phyloP scores from a whole-genome alignment of 2,888 invertebrate species.

The Lymantria monacha region DNA sequence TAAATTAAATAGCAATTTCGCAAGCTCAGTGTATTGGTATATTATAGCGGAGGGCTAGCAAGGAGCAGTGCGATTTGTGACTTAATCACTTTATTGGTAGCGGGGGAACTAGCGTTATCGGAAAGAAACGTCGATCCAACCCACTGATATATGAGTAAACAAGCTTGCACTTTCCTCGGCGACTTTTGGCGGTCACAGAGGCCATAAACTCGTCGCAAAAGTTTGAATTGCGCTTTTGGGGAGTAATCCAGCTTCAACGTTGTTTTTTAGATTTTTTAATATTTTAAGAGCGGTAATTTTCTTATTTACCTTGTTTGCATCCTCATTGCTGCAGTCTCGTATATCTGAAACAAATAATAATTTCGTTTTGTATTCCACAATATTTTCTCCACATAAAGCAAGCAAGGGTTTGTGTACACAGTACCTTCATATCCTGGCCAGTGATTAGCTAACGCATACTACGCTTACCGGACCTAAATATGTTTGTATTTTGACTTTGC shows the following conservation, averaged over 20 bases:
- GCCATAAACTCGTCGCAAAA: conserved; percentile 72
- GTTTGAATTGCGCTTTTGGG: conserved; percentile 69
- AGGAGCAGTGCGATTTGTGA: conserved; percentile 73
- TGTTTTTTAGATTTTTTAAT: conserved; percentile 48
- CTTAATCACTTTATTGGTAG: conserved; percentile 82
- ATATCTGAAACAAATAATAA: conserved; percentile 65
- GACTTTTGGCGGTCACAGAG: conserved; percentile 76
- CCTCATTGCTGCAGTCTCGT: conserved; percentile 61
- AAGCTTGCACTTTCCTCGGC: conserved; percentile 75
- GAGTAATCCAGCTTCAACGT: conserved; percentile 47
- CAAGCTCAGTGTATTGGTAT: conserved; percentile 33
- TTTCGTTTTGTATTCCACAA: background rate
- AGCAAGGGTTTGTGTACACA: conserved; percentile 56
- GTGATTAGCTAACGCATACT: conserved; percentile 75
- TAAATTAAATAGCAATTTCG: conserved; percentile 35
- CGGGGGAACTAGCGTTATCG: conserved; percentile 75
- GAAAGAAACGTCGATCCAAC: conserved; percentile 70
- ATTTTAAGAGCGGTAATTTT: conserved; percentile 36
- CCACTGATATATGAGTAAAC: conserved; percentile 77
- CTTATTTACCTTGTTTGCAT: conserved; percentile 65
- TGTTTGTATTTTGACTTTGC: conserved; percentile 78
- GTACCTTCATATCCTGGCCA: conserved; percentile 48
- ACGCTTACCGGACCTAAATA: conserved; percentile 75
- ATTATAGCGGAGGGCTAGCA: conserved; percentile 39
- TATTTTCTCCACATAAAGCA: conserved; percentile 20